phyloP scores from a whole-genome alignment of 2,888 invertebrate species.

The Stegana nigrithorax region DNA sequence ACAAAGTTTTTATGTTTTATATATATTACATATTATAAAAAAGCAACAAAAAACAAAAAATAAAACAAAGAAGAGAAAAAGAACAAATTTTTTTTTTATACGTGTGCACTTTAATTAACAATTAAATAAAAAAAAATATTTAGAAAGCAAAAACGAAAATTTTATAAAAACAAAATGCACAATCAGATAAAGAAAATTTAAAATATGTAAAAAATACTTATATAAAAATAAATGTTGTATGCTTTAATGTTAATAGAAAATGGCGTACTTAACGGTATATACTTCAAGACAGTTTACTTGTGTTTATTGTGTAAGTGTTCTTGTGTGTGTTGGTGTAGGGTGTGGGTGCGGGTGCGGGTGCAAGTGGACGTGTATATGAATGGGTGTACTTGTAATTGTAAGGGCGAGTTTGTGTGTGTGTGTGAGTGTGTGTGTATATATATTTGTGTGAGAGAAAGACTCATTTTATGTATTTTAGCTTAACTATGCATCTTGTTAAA shows the following conservation, averaged over 20 bases:
- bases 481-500: conserved; percentile 15
- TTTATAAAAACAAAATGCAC: conserved; percentile 3
- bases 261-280: conserved; percentile 44
- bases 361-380: neutral
- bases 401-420: no score
- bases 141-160: conserved; percentile 24
- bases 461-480: conserved; percentile 29
- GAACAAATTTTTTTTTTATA: neutral
- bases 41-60: conserved; percentile 8
- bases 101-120: neutral
- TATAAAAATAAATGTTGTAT: conserved; percentile 24
- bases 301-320: conserved; percentile 27
- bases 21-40: no score
- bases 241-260: conserved; percentile 39
- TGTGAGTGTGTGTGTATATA: conserved; percentile 14
- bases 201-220: conserved; percentile 39
- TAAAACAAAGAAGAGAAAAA: neutral
- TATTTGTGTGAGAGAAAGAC: conserved; percentile 31
- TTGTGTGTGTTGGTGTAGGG: conserved; percentile 9
- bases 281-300: conserved; percentile 8
- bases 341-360: no score
- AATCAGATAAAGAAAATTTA: neutral
- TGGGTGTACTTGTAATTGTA: no score
- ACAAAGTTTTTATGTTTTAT: conserved; percentile 34
- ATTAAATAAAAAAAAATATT: conserved; percentile 6